Percentiles rank a stretch among this genome's conserved stretches.
These are phyloP conservation scores for Ctenopoma multispine DNA, from an alignment of 2,797 vertebrate genomes.

Conservation along the genomic window DNA sequence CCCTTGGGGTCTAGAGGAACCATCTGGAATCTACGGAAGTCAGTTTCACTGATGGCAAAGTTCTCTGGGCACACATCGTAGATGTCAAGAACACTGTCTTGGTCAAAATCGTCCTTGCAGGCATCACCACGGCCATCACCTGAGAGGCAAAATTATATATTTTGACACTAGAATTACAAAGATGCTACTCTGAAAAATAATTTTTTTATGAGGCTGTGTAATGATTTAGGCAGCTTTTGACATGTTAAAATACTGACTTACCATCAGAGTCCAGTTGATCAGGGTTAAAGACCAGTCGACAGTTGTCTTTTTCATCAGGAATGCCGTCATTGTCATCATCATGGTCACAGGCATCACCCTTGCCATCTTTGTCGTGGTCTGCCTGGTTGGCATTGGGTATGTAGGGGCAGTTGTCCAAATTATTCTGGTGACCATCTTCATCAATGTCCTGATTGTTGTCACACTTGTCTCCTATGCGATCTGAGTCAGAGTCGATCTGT, in stretches of 20 bases:
- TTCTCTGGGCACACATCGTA: constrained; percentile 98
- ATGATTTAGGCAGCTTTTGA: background rate
- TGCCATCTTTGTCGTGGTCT: constrained; percentile 98
- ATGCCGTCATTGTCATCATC: constrained; percentile 98
- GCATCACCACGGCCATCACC: constrained; percentile 96
- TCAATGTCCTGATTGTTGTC: constrained; percentile 99
- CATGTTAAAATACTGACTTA: constrained; percentile 72
- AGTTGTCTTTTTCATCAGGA: constrained; percentile 97
- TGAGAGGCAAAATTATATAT: constrained; percentile 55
- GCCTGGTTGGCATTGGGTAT: constrained; percentile 98
- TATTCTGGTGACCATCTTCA: constrained; percentile 99
- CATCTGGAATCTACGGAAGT: constrained; percentile 99
- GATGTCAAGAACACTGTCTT: constrained; percentile 93
- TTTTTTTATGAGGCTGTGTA: background rate
- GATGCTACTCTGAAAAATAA: background rate
- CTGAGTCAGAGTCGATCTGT: constrained; percentile 95
- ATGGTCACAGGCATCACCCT: constrained; percentile 97
- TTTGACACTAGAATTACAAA: constrained; percentile 11
- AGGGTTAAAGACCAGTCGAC: constrained; percentile 92
- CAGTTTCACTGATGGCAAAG: constrained; percentile 95
- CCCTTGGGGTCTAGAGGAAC: constrained; percentile 98
- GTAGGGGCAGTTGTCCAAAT: constrained; percentile 98
- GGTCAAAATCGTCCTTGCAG: constrained; percentile 97
- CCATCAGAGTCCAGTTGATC: constrained; percentile 96
- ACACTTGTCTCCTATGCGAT: constrained; percentile 94